Conservation (phyloP, 2,888 invertebrate genomes). For the Nudaria mundana region DNA sequence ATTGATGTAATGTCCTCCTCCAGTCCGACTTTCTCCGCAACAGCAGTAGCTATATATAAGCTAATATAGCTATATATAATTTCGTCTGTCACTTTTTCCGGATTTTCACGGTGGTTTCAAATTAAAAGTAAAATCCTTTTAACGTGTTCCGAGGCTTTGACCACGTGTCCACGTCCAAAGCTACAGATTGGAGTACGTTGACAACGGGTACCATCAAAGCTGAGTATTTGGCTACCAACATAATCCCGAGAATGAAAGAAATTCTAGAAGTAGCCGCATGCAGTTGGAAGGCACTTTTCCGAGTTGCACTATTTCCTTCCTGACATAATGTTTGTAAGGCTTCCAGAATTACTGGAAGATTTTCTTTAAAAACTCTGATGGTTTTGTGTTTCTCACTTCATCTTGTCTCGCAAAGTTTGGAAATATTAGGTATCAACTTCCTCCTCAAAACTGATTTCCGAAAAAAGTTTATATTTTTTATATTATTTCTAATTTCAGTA, state of each 20-base stretch:
- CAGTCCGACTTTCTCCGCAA: too few species aligned
- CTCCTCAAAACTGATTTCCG: conserved; percentile 11
- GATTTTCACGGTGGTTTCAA: too few species aligned
- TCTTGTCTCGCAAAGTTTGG: too few species aligned
- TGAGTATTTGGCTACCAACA: conserved; percentile 16
- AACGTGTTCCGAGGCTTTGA: too few species aligned
- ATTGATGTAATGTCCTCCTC: too few species aligned
- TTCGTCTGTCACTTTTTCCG: too few species aligned
- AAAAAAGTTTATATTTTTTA: too few species aligned
- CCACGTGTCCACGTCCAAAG: background rate
- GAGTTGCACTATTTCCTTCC: conserved; percentile 20
- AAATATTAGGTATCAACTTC: conserved; percentile 33
- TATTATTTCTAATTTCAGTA: too few species aligned
- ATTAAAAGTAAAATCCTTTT: too few species aligned
- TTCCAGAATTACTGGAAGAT: conserved; percentile 17
- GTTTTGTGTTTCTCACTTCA: too few species aligned
- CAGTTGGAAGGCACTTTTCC: conserved; percentile 32
- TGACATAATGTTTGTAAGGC: conserved; percentile 19
- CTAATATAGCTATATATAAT: too few species aligned
- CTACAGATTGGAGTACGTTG: background rate
- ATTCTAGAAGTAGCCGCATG: conserved; percentile 23
- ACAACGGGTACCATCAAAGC: background rate
- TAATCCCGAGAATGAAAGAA: conserved; percentile 25
- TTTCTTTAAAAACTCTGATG: conserved; percentile 20
- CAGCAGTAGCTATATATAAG: too few species aligned